Conservation (phyloP, 2,797 vertebrate genomes). For the Margarornis squamiger region DNA sequence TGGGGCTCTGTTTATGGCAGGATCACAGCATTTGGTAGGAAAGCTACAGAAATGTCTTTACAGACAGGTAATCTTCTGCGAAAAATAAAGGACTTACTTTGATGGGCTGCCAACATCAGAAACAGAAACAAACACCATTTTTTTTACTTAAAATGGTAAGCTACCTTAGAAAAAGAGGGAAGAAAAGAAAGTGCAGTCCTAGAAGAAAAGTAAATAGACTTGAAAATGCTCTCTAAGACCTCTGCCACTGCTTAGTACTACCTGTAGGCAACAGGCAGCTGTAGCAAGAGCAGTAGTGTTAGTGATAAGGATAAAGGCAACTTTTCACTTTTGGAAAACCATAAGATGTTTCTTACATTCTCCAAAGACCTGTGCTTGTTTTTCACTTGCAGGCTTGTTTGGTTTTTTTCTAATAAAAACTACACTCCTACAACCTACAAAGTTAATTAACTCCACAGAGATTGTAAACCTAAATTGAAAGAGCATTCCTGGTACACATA, state of each 20-base stretch:
- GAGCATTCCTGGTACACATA: not conserved
- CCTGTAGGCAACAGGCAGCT: not conserved
- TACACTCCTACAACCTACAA: not conserved
- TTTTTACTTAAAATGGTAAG: not conserved
- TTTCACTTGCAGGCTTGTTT: not conserved
- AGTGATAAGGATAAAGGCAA: not conserved
- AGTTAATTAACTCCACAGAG: slow-evolving; percentile 31
- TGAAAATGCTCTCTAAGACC: not conserved
- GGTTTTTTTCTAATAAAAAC: not conserved
- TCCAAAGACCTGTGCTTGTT: not conserved
- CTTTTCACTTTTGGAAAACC: not conserved
- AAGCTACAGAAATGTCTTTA: not conserved
- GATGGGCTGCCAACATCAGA: not conserved
- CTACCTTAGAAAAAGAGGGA: not conserved
- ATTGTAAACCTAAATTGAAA: slow-evolving; percentile 16
- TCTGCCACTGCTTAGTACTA: not conserved
- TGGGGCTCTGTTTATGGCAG: not conserved
- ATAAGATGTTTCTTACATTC: not conserved
- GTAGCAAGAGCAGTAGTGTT: rapidly evolving
- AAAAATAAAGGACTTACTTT: slow-evolving; percentile 1
- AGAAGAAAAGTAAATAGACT: not conserved
- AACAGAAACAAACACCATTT: not conserved
- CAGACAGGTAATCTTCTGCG: not conserved
- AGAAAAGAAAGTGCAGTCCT: not conserved
- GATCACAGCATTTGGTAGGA: not conserved